Evolutionary conservation across 2,888 invertebrate genomes (phyloP).

Genomic region (Flexamia atlantica): DNA sequence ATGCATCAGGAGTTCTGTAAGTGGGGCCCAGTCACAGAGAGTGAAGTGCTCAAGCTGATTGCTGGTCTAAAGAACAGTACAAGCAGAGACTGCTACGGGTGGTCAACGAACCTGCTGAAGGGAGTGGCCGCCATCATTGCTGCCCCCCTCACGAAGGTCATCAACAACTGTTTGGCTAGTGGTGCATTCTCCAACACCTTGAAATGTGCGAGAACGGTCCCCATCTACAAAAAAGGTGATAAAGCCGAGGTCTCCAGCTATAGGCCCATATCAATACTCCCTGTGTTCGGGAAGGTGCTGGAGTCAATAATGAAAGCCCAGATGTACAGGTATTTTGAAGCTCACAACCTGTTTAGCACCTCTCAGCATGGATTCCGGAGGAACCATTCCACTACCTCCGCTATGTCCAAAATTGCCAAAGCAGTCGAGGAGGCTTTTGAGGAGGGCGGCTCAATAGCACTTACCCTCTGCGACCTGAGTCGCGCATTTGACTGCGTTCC

Average conservation of each 20-base stretch:
- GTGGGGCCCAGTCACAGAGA: too few relatives aligned
- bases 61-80: too few relatives aligned
- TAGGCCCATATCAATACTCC: conserved; percentile 8
- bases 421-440: too few relatives aligned
- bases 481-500: too few relatives aligned
- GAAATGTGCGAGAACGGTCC: neutral
- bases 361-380: conserved; percentile 21
- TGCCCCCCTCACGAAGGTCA: neutral
- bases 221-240: conserved; percentile 30
- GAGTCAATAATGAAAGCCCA: neutral
- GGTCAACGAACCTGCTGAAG: neutral
- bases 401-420: too few relatives aligned
- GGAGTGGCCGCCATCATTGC: neutral
- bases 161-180: neutral
- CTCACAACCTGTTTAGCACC: neutral
- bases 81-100: neutral
- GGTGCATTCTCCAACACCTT: neutral
- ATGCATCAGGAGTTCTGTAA: too few relatives aligned
- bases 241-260: neutral
- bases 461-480: too few relatives aligned
- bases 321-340: neutral
- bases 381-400: neutral
- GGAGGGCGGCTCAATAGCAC: too few relatives aligned
- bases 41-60: too few relatives aligned
- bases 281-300: neutral